phyloP scores from a whole-genome alignment of 2,113 vertebrate species.

The Gymnorhina tibicen region DNA sequence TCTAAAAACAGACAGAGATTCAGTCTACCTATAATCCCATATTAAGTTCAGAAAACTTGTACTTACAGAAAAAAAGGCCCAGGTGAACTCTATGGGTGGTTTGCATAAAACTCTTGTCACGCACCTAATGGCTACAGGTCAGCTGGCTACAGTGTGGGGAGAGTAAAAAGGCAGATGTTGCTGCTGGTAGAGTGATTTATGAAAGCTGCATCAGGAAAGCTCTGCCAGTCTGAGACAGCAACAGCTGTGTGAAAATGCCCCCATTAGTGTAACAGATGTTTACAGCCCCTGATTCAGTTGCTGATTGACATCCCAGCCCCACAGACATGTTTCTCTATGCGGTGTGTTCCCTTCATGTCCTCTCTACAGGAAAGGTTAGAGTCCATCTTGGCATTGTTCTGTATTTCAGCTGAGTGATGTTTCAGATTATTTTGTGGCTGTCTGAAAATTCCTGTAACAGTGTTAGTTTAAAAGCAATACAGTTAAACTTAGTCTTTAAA shows the following conservation, averaged over 20 bases:
- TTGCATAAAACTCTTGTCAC: background rate
- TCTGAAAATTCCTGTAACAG: background rate
- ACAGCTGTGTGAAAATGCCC: background rate
- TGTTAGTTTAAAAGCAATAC: background rate
- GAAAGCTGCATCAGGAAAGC: background rate
- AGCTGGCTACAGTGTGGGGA: background rate
- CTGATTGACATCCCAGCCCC: background rate
- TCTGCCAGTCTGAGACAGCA: background rate
- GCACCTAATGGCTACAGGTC: background rate
- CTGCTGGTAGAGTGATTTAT: background rate
- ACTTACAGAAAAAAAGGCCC: background rate
- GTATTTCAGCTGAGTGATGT: background rate
- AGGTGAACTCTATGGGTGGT: background rate
- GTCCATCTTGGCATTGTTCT: background rate
- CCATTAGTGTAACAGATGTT: background rate
- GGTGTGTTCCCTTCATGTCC: background rate
- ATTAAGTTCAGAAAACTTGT: background rate
- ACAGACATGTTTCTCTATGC: background rate
- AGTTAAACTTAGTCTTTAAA: background rate
- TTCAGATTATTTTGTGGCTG: background rate
- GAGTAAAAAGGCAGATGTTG: background rate
- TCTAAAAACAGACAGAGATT: background rate
- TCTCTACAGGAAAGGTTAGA: background rate
- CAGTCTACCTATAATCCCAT: background rate
- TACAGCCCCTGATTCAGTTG: background rate